Conservation (phyloP, 1,140 invertebrate species). For the Pogonus chalceus region DNA sequence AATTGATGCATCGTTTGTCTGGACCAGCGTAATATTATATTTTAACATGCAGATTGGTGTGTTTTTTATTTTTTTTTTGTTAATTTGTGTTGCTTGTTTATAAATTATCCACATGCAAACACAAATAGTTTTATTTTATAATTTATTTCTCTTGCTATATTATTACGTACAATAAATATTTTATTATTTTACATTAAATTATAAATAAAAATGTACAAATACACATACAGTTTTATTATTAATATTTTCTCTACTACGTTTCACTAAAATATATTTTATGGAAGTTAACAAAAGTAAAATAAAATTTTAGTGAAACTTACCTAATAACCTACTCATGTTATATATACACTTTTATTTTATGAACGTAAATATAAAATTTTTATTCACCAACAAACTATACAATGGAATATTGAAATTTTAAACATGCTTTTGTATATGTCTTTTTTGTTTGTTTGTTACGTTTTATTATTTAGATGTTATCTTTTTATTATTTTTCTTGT, state of each 20-base stretch:
- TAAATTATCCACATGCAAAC: background rate
- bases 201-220: slow-evolving; percentile 1
- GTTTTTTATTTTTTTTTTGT: background rate
- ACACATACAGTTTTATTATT: background rate
- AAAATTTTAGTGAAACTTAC: no score
- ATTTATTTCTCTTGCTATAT: background rate
- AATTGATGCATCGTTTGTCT: background rate
- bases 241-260: background rate
- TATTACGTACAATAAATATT: slow-evolving; percentile 8
- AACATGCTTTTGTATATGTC: no score
- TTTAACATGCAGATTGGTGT: background rate
- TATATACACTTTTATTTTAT: background rate
- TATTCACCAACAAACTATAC: no score
- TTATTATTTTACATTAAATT: slow-evolving; percentile 2
- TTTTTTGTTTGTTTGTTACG: no score
- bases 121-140: background rate
- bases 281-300: no score
- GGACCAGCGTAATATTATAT: background rate
- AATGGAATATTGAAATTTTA: no score
- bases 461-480: no score
- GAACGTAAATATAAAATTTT: no score
- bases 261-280: background rate
- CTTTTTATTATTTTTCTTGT: no score
- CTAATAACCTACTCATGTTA: background rate
- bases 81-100: background rate